Evolutionary conservation across 2,888 invertebrate species (phyloP), one percentile per base, ranked within the genome.

Genomic region (Lissocephala sabroskyi): DNA sequence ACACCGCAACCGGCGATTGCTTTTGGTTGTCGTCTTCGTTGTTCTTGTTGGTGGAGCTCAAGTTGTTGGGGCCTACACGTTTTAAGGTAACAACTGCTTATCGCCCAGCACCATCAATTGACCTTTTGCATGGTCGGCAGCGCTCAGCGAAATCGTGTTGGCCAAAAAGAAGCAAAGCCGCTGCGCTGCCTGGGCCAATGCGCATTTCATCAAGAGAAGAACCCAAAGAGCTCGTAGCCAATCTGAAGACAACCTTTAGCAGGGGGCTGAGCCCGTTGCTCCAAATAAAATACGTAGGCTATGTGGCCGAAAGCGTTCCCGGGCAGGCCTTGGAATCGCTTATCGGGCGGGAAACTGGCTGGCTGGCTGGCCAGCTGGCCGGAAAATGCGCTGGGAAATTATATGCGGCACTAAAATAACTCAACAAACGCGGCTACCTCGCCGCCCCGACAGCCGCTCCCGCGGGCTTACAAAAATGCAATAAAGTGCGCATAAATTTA

Each of bases 1-100:
- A 35, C 35, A 14, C 7, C 23, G 3, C 7, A 5, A 7, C 23
- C 23, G 16, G 35, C 35, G 35, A 35, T 10, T 35, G 23, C 30
- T 32, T n/a, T 23, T 48, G 51, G 52, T 36, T 45, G 44, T 14
- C 45, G 46, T n/a, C 36, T 30, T 16, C 41, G 35, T 11, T 43
- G 53, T 16, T 47, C 41, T 5, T 52, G 52, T 10, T 48, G 55
- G 9, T 55, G 29, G 17, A 13, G n/a, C n/a, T n/a, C n/a, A n/a
- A n/a, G n/a, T n/a, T 16, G 47, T 14, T 33, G 55, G 49, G 55
- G 66, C 45, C 65, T 63, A 68, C 68, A 73, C 74, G 74, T 65
- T 68, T 68, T 65, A 53, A 67, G 67, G 67, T 67, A 66, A 66
- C 66, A 68, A 68, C 70, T 65, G 71, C 71, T 76, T 76, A 71